Evolutionary conservation across 1,140 invertebrate species (phyloP), one percentile per base, ranked within the genome.

Genomic region (Drosophila novamexicana): DNA sequence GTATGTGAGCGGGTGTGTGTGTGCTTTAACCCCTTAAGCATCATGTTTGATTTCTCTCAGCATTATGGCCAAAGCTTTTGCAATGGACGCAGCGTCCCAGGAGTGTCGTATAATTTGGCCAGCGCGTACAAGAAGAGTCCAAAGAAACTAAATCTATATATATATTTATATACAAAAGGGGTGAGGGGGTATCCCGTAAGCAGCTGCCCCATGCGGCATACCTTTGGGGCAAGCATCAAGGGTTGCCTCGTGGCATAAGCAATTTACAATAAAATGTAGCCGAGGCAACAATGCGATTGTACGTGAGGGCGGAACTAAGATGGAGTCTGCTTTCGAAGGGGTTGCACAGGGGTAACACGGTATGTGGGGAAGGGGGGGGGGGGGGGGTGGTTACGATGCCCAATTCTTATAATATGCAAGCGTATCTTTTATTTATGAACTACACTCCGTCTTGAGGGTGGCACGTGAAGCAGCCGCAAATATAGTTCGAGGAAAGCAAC

Each of bases 201-300:
- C 54, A 45, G 45, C 52, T 54, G 52, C 52, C 52, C 52, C 52
- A 37, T 54, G 52, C 32, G 52, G 61, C 58, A 75, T 79, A 84
- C 80, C 84, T 89, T 84, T 73, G 75, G 75, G 84, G 83, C 81
- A 78, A 79, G 9, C 44, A 52, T 29, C 76, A 83, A 66, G 63
- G 71, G 44, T 62, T 63, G 58, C 65, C 66, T 75, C 85, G 74
- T 79, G 83, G 76, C 84, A 88, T 84, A 88, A 89, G 84, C 80
- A 88, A 88, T 88, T 80, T 89, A 89, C 83, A 88, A 83, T 88
- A 89, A 88, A 86, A 88, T 88, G 83, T 82, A 65, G 83, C 83
- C 58, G 59, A 75, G 76, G 73, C 84, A 88, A 88, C 77, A 89
- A 80, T 88, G 72, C 76, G 73, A 70, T 71, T 72, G 53, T 34